phyloP scores from a whole-genome alignment of 1,140 invertebrate genomes.

The Cotesia glomerata region DNA sequence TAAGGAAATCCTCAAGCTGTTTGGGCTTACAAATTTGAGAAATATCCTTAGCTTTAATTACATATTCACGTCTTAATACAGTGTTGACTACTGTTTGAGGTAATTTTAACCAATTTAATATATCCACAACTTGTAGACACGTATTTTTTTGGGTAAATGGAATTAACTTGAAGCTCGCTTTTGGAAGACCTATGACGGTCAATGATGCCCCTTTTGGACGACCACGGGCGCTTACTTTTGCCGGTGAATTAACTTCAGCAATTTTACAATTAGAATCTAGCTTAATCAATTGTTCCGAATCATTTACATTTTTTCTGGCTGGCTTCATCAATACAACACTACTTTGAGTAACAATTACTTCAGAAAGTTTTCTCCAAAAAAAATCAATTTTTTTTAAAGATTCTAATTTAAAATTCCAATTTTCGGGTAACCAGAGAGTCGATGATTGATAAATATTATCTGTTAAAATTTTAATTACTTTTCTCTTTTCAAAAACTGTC shows the following conservation, averaged over 20 bases:
- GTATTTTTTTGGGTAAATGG: background rate
- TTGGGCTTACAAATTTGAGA: background rate
- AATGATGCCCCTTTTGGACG: background rate
- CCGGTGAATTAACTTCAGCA: background rate
- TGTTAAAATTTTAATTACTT: no score
- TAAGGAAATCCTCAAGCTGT: background rate
- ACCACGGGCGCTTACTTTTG: background rate
- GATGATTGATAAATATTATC: no score
- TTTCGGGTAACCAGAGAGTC: no score
- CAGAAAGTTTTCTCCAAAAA: no score
- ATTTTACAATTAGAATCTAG: background rate
- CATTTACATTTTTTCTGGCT: background rate
- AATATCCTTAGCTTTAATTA: background rate
- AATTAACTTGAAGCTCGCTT: background rate
- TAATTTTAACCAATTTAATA: background rate
- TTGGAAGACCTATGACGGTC: background rate
- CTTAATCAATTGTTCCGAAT: background rate
- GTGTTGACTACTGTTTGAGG: background rate
- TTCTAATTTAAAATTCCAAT: no score
- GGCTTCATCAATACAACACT: no score
- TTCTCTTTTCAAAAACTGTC: no score
- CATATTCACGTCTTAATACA: background rate
- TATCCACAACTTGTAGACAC: background rate
- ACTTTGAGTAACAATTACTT: no score
- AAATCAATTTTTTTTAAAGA: no score